Conservation (phyloP, 2,113 vertebrate genomes). For the Shinisaurus crocodilurus region DNA sequence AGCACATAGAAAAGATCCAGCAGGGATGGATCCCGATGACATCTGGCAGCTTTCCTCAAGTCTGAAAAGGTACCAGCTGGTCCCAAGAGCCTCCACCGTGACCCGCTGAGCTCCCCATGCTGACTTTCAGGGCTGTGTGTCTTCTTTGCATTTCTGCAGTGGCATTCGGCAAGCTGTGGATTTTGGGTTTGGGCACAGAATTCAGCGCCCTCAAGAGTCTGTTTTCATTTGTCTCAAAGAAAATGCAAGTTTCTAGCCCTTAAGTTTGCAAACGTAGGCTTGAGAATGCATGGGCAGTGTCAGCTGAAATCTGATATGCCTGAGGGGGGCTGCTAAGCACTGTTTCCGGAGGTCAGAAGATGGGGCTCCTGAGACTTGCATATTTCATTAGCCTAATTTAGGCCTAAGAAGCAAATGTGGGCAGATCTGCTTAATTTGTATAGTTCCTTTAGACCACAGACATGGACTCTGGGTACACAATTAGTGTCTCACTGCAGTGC, state of each 20-base stretch:
- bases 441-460: background rate
- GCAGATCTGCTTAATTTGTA: background rate
- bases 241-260: too few relatives aligned
- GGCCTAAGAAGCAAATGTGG: background rate
- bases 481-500: too few relatives aligned
- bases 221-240: background rate
- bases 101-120: rapidly evolving
- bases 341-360: rapidly evolving
- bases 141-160: background rate
- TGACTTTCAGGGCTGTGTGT: too few relatives aligned
- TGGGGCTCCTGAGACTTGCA: rapidly evolving
- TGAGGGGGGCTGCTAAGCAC: too few relatives aligned
- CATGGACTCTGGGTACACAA: background rate
- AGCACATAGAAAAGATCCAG: conserved; percentile 90
- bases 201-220: background rate
- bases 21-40: conserved; percentile 94
- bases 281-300: background rate
- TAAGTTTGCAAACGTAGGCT: background rate
- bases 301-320: background rate
- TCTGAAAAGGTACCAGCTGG: conserved; percentile 86
- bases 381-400: background rate
- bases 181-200: background rate
- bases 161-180: background rate
- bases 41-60: conserved; percentile 94
- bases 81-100: rapidly evolving